Percentiles rank a stretch among this genome's conserved stretches.
phyloP scores from a whole-genome alignment of 1,140 invertebrate genomes.

The Panagrolaimus sp. region DNA sequence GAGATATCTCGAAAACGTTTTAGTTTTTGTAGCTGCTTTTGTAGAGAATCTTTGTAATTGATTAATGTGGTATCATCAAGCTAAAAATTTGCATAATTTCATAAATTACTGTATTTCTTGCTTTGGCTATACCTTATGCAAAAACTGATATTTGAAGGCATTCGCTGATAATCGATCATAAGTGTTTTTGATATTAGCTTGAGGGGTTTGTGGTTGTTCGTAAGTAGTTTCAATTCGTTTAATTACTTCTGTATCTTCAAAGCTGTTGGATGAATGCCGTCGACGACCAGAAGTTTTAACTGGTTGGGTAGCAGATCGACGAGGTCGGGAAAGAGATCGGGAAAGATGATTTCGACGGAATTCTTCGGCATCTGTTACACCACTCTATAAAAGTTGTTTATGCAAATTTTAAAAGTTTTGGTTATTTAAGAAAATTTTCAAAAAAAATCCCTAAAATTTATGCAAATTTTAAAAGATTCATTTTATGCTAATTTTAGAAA shows the following conservation, averaged over 20 bases:
- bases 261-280: conserved; percentile 39
- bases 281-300: conserved; percentile 26
- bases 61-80: conserved; percentile 52
- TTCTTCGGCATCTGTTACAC: conserved; percentile 46
- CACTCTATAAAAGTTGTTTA: conserved; percentile 32
- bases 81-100: conserved; percentile 28
- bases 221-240: conserved; percentile 42
- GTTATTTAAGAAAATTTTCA: too few relatives aligned
- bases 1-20: conserved; percentile 55
- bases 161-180: conserved; percentile 48
- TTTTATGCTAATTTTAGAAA: too few relatives aligned
- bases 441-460: too few relatives aligned
- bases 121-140: conserved; percentile 48
- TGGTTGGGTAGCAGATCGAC: conserved; percentile 32
- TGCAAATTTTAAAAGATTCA: too few relatives aligned
- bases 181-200: conserved; percentile 37
- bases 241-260: conserved; percentile 47
- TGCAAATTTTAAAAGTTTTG: too few relatives aligned
- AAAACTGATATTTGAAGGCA: conserved; percentile 54
- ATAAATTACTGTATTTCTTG: background rate
- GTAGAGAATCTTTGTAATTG: conserved; percentile 55
- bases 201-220: conserved; percentile 29
- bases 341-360: conserved; percentile 36
- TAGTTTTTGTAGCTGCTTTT: conserved; percentile 50
- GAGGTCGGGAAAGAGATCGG: conserved; percentile 43